A percentile compares a stretch with the other conserved stretches of the same genome.
These are phyloP conservation scores for Perizoma flavofasciatum DNA, from an alignment of 2,888 invertebrate species.

Conservation along the genomic window DNA sequence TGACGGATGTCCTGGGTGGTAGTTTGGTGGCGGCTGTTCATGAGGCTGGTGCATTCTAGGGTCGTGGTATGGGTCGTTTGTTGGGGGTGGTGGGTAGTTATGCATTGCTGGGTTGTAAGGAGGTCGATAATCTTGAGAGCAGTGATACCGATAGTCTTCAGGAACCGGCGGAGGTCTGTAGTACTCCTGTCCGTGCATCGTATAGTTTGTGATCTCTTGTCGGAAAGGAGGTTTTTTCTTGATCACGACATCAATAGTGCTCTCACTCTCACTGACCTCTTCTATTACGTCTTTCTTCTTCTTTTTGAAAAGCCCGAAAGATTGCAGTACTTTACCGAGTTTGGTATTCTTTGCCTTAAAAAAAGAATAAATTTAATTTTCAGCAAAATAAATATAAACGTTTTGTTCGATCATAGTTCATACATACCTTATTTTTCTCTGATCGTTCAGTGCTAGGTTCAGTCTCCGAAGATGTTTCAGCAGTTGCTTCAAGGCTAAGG, in stretches of 20 bases:
- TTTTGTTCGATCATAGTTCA: not conserved
- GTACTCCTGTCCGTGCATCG: conserved; percentile 64
- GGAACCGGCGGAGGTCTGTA: conserved; percentile 52
- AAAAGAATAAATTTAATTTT: not conserved
- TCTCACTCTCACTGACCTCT: conserved; percentile 52
- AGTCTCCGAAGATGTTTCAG: conserved; percentile 52
- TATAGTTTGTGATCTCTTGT: conserved; percentile 64
- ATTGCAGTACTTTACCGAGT: conserved; percentile 57
- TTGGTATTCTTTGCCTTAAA: conserved; percentile 59
- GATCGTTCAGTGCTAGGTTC: conserved; percentile 50
- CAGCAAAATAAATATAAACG: not conserved
- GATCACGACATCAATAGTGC: conserved; percentile 21
- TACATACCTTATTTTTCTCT: conserved; percentile 48
- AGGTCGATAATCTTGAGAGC: conserved; percentile 22
- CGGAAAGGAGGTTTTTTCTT: conserved; percentile 49
- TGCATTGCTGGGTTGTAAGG: conserved; percentile 34
- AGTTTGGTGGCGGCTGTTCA: conserved; percentile 18
- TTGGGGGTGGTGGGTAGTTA: conserved; percentile 6
- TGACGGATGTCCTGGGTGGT: conserved; percentile 37
- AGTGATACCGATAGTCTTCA: conserved; percentile 21
- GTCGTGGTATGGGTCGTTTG: conserved; percentile 22
- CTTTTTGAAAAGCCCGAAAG: conserved; percentile 61
- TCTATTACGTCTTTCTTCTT: conserved; percentile 62
- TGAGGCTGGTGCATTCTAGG: conserved; percentile 19
- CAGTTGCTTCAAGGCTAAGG: conserved; percentile 57